These are phyloP conservation scores for Busseola fusca DNA, from an alignment of 2,888 invertebrate genomes.

Conservation along the genomic window DNA sequence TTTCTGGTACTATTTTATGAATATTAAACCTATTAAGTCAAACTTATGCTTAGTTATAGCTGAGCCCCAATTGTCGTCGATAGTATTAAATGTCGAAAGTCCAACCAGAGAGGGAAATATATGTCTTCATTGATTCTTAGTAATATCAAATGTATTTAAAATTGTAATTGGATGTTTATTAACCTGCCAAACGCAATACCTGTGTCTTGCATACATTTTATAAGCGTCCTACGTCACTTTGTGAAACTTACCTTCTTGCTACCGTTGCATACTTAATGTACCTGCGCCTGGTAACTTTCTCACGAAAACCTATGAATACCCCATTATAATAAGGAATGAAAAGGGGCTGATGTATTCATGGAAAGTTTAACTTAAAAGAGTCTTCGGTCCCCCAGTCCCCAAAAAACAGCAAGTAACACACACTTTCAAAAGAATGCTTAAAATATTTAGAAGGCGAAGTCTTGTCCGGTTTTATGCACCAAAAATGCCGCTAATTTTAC, in stretches of 20 bases:
- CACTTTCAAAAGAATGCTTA: constrained; percentile 30
- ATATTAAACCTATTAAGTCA: background rate
- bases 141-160: background rate
- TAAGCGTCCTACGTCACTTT: constrained; percentile 22
- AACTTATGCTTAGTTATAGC: background rate
- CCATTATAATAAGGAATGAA: constrained; percentile 66
- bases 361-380: constrained; percentile 65
- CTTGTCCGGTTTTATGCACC: background rate
- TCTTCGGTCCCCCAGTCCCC: constrained; percentile 38
- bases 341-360: constrained; percentile 71
- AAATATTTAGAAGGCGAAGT: constrained; percentile 26
- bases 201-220: constrained; percentile 5
- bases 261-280: constrained; percentile 75
- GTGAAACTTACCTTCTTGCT: constrained; percentile 57
- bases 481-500: constrained; percentile 2
- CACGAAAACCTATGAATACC: constrained; percentile 70
- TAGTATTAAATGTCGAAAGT: background rate
- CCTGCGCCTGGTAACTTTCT: constrained; percentile 67
- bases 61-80: background rate
- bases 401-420: constrained; percentile 51
- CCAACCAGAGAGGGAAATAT: background rate
- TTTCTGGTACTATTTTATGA: constrained; percentile 52
- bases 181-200: background rate
- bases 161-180: background rate
- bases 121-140: background rate